Evolutionary conservation across 2,888 invertebrate species (phyloP).

Genomic region (Trichogramma evanescens): DNA sequence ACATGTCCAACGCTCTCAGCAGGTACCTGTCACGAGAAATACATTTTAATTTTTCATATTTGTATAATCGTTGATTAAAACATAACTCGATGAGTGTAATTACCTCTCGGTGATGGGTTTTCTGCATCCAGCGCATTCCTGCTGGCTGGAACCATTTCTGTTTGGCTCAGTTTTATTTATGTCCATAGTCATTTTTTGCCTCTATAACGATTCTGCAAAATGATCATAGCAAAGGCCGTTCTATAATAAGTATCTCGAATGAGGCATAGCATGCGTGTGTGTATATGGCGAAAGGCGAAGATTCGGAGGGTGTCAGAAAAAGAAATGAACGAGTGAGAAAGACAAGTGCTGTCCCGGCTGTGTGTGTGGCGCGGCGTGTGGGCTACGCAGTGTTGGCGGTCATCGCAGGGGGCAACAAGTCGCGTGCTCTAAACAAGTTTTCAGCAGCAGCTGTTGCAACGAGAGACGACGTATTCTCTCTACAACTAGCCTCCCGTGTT

Average conservation of each 20-base stretch:
- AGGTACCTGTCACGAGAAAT: slow-evolving; percentile 49
- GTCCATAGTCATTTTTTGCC: slow-evolving; percentile 43
- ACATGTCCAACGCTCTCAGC: slow-evolving; percentile 78
- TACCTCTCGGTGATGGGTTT: slow-evolving; percentile 77
- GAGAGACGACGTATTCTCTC: no score
- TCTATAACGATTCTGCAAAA: slow-evolving; percentile 8
- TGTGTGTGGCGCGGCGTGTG: no score
- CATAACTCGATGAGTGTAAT: slow-evolving; percentile 13
- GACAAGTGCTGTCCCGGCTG: not conserved
- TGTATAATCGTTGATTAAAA: not conserved
- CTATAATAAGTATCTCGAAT: not conserved
- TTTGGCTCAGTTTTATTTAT: slow-evolving; percentile 41
- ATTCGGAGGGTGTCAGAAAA: not conserved
- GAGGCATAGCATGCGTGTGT: no score
- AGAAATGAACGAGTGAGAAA: not conserved
- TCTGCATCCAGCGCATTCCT: slow-evolving; percentile 79
- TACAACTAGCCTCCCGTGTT: not conserved
- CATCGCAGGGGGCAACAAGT: not conserved
- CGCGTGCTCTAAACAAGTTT: slow-evolving; percentile 39
- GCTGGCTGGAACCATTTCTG: slow-evolving; percentile 45
- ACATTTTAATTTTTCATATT: not conserved
- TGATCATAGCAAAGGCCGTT: slow-evolving; percentile 5
- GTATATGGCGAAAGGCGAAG: not conserved
- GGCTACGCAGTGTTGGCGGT: not conserved
- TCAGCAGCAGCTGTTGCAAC: slow-evolving; percentile 44